Evolutionary conservation across 2,797 vertebrate species (phyloP).

Genomic region (Sternotherus odoratus): DNA sequence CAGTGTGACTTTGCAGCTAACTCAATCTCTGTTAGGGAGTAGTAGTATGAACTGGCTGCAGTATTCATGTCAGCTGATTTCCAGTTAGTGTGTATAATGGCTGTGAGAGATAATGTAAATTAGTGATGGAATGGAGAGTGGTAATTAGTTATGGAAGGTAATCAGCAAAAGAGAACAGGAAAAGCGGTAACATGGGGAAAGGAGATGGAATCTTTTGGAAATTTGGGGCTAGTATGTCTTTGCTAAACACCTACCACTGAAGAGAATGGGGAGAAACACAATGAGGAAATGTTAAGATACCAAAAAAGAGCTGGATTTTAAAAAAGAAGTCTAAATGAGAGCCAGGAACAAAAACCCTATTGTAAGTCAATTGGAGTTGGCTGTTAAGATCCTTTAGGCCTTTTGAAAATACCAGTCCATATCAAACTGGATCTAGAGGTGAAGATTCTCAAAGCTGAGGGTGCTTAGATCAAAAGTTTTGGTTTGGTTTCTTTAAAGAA

Average conservation of each 20-base stretch:
- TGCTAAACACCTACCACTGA: not conserved
- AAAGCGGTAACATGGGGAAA: not conserved
- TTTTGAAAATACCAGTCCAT: not conserved
- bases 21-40: not conserved
- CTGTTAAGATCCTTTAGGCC: not conserved
- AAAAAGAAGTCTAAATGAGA: not conserved
- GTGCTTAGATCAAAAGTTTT: not conserved
- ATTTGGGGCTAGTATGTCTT: not conserved
- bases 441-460: not conserved
- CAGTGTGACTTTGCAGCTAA: not conserved
- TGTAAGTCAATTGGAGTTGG: rapidly evolving
- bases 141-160: not conserved
- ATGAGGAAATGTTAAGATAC: not conserved
- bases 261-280: not conserved
- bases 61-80: not conserved
- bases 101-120: rapidly evolving
- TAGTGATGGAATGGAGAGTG: rapidly evolving
- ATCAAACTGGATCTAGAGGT: not conserved
- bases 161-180: not conserved
- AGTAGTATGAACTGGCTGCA: not conserved
- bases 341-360: not conserved
- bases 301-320: rapidly evolving
- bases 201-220: not conserved
- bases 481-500: not conserved
- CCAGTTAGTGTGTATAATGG: not conserved